These are phyloP conservation scores for Chelmon rostratus DNA, from an alignment of 2,797 vertebrate species.

Conservation along the genomic window DNA sequence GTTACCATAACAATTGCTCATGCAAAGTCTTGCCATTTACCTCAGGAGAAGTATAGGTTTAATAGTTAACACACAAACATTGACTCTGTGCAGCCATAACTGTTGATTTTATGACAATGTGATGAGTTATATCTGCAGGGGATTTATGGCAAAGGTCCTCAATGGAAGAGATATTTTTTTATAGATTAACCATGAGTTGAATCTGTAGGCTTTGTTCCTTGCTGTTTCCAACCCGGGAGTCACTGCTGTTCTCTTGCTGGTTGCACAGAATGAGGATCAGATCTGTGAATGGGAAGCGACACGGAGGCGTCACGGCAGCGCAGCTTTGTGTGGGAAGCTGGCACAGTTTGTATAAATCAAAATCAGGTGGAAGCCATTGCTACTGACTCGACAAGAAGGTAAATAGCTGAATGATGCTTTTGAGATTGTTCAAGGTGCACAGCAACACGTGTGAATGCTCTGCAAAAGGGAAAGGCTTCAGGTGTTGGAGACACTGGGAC, in stretches of 20 bases:
- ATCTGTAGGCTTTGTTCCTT: not conserved
- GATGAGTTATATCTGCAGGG: not conserved
- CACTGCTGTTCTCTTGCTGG: not conserved
- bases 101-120: not conserved
- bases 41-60: not conserved
- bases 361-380: slow-evolving; percentile 6
- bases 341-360: not conserved
- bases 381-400: not conserved
- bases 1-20: not conserved
- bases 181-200: not conserved
- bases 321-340: not conserved
- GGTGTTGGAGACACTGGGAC: not conserved
- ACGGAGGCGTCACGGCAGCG: not conserved
- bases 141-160: not conserved
- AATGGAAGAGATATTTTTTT: not conserved
- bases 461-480: not conserved
- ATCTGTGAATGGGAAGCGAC: slow-evolving; percentile 6
- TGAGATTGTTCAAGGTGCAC: not conserved
- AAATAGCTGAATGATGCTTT: not conserved
- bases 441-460: not conserved
- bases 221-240: not conserved
- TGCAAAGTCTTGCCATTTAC: not conserved
- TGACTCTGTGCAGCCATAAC: not conserved
- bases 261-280: not conserved
- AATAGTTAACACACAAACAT: not conserved